Evolutionary conservation across 2,888 invertebrate species (phyloP).

Genomic region (Pherbina coryleti): DNA sequence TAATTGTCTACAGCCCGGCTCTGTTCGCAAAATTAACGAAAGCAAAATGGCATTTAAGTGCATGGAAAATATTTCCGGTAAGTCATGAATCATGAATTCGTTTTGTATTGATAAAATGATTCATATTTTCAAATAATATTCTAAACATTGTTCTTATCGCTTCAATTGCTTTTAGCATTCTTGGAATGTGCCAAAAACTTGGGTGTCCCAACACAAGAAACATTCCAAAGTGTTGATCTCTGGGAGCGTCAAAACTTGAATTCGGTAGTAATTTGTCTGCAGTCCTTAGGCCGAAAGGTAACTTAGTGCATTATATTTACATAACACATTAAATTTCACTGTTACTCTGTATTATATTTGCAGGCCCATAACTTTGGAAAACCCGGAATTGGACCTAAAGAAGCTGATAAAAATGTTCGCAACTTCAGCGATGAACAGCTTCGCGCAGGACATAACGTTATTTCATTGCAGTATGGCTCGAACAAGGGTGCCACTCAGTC

Average conservation of each 20-base stretch:
- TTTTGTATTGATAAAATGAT: too few species aligned
- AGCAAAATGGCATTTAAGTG: conserved; percentile 95
- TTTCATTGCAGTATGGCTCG: conserved; percentile 95
- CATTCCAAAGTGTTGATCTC: conserved; percentile 97
- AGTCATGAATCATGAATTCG: neutral
- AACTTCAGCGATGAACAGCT: conserved; percentile 95
- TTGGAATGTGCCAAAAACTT: conserved; percentile 84
- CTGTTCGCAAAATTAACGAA: conserved; percentile 92
- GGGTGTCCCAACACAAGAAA: conserved; percentile 94
- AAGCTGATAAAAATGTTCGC: conserved; percentile 94
- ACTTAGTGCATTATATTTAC: conserved; percentile 38
- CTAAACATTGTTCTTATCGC: neutral
- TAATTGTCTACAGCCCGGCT: conserved; percentile 86
- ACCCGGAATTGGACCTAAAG: conserved; percentile 95
- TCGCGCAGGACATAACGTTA: conserved; percentile 91
- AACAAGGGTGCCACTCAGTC: conserved; percentile 98
- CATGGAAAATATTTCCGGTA: conserved; percentile 95
- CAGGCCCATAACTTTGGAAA: conserved; percentile 86
- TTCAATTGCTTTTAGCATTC: conserved; percentile 73
- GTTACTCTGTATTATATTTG: conserved; percentile 44
- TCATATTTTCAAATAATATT: too few species aligned
- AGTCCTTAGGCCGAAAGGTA: conserved; percentile 95
- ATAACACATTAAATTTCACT: neutral
- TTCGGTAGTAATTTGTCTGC: conserved; percentile 94
- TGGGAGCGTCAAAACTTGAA: conserved; percentile 97